These are phyloP conservation scores for Drosophila insularis DNA, from an alignment of 1,140 invertebrate genomes.

Conservation along the genomic window DNA sequence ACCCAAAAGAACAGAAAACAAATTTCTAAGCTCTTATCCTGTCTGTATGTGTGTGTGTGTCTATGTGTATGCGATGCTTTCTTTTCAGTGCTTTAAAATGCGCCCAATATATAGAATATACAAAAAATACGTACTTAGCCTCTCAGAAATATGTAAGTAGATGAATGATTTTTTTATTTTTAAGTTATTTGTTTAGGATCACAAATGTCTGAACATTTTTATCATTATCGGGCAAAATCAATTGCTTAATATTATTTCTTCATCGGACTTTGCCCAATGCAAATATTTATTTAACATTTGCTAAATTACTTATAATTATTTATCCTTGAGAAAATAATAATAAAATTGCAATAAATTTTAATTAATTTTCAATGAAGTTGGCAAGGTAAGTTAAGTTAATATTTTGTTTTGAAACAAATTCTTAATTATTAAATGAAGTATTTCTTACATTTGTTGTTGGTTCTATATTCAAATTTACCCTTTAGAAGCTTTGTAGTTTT, in stretches of 20 bases:
- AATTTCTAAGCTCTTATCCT: conserved; percentile 1
- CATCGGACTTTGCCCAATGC: conserved; percentile 9
- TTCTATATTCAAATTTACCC: too few relatives aligned
- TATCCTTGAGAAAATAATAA: neutral
- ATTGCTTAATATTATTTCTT: conserved; percentile 7
- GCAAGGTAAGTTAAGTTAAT: neutral
- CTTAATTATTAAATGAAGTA: neutral
- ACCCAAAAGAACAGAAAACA: conserved; percentile 16
- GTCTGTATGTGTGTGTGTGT: conserved; percentile 1
- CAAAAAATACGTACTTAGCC: conserved; percentile 47
- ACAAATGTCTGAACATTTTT: conserved; percentile 30
- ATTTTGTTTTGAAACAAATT: neutral
- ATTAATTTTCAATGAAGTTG: conserved; percentile 33
- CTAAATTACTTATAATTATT: conserved; percentile 37
- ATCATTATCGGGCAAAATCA: conserved; percentile 27
- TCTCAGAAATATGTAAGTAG: conserved; percentile 11
- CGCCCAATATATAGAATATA: neutral
- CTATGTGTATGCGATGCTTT: conserved; percentile 7
- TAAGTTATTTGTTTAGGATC: conserved; percentile 48
- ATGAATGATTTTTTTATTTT: conserved; percentile 2
- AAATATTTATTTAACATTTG: conserved; percentile 51
- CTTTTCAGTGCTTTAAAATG: conserved; percentile 45
- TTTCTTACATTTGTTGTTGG: neutral
- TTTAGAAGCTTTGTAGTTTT: neutral
- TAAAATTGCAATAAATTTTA: conserved; percentile 27